Conservation (phyloP, 2,888 invertebrate species). For the Rhyacophila evoluta region DNA sequence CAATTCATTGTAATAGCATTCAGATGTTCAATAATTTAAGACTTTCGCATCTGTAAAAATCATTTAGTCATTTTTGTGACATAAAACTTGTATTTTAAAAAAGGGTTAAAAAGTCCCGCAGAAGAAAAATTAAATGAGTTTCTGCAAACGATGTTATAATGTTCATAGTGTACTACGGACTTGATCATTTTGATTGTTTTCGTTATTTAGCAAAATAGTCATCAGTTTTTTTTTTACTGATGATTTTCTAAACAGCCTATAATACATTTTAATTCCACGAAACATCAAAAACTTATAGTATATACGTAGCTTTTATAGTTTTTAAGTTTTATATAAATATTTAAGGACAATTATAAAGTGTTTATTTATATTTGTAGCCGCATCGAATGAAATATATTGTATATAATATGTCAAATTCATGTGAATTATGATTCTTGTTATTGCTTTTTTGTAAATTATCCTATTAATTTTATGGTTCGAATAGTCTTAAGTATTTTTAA, state of each 20-base stretch:
- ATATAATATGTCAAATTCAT: no score
- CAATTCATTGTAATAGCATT: no score
- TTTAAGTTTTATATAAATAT: neutral
- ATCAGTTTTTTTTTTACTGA: constrained; percentile 3
- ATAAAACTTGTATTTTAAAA: no score
- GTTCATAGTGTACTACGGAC: no score
- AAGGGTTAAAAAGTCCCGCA: no score
- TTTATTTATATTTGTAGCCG: neutral
- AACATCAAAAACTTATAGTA: neutral
- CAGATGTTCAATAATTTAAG: no score
- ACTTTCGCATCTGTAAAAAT: no score
- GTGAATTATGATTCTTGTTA: neutral
- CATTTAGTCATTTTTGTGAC: no score
- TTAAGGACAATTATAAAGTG: neutral
- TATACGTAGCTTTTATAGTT: constrained; percentile 4
- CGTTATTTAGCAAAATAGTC: neutral
- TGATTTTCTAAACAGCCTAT: neutral
- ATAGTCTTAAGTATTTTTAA: neutral
- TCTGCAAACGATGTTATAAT: no score
- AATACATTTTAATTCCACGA: constrained; percentile 12
- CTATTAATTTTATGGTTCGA: constrained; percentile 13
- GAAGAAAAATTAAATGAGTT: no score
- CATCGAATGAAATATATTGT: neutral
- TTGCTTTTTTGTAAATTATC: constrained; percentile 25
- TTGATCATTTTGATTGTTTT: neutral